A percentile compares a stretch with the other conserved stretches of the same genome.
phyloP scores from a whole-genome alignment of 2,113 vertebrate genomes.

The Cololabis saira region DNA sequence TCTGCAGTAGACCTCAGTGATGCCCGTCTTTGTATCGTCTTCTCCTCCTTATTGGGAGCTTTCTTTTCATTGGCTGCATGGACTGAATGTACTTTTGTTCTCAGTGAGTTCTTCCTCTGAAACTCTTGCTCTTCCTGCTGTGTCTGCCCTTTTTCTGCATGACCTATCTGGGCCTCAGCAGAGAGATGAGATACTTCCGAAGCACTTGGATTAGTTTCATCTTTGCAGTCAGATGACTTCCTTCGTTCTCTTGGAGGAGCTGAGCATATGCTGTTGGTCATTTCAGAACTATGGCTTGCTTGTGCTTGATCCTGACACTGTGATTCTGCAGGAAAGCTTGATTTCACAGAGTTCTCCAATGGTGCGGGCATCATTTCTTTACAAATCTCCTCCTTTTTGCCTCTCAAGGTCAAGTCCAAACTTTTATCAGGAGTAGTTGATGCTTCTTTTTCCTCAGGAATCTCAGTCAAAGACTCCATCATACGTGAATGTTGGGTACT shows the following conservation, averaged over 20 bases:
- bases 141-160: slow-evolving; percentile 47
- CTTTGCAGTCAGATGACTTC: slow-evolving; percentile 41
- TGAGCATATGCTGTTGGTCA: neutral
- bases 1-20: slow-evolving; percentile 28
- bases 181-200: slow-evolving; percentile 19
- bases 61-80: slow-evolving; percentile 50
- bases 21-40: slow-evolving; percentile 45
- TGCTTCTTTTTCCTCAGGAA: slow-evolving; percentile 90
- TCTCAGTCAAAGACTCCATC: slow-evolving; percentile 85
- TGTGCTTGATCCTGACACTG: neutral
- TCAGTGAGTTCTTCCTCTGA: slow-evolving; percentile 52
- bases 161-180: slow-evolving; percentile 76
- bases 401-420: neutral
- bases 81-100: slow-evolving; percentile 33
- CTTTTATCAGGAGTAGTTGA: slow-evolving; percentile 83
- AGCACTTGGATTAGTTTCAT: neutral
- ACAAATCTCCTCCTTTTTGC: neutral
- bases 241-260: slow-evolving; percentile 15
- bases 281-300: slow-evolving; percentile 2
- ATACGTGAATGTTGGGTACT: slow-evolving; percentile 84
- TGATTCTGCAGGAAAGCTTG: neutral
- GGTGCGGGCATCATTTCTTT: slow-evolving; percentile 4
- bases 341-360: slow-evolving; percentile 1
- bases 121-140: slow-evolving; percentile 54
- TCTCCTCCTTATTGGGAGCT: slow-evolving; percentile 56